Evolutionary conservation across 1,140 invertebrate species (phyloP), one percentile per base, ranked within the genome.

Genomic region (Panagrolaimus sp.): DNA sequence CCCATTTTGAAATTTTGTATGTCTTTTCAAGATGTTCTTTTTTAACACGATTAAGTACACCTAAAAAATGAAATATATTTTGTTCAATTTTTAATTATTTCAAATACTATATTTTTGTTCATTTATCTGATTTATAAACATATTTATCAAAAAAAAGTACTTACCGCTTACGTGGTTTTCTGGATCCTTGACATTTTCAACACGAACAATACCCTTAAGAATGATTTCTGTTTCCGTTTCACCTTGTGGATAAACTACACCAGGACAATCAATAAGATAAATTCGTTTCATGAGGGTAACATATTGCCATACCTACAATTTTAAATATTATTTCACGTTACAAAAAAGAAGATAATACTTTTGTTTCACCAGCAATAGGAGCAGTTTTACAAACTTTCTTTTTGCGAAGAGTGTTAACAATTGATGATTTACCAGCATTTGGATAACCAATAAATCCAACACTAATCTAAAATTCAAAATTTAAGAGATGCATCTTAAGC

Each of bases 291-390:
- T 99, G 27, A 99, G 84, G 0, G 94, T 96, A 62, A 99, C 95
- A 82, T 98, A 99, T 82, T 99, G 96, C 96, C 96, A 99, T 13
- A n/a, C n/a, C n/a, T n/a, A n/a, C n/a, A n/a, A n/a, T n/a, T n/a
- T n/a, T n/a, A n/a, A n/a, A n/a, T n/a, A n/a, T n/a, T n/a, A n/a
- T n/a, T n/a, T n/a, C n/a, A n/a, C n/a, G n/a, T n/a, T n/a, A n/a
- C n/a, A n/a, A n/a, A n/a, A n/a, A n/a, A n/a, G n/a, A n/a, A n/a
- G n/a, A n/a, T n/a, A n/a, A n/a, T n/a, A 88, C 87, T 85, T 86
- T 63, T 1, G 42, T 70, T 62, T 48, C 27, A 23, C 44, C 67
- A 63, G 57, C 42, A 70, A 45, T 63, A 13, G 48, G 31, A 11
- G 51, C 63, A 38, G 0, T 94, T 92, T 88, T 98, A 97, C 31